These are phyloP conservation scores for Polyodon spathula DNA, from an alignment of 2,113 vertebrate genomes.

Conservation along the genomic window DNA sequence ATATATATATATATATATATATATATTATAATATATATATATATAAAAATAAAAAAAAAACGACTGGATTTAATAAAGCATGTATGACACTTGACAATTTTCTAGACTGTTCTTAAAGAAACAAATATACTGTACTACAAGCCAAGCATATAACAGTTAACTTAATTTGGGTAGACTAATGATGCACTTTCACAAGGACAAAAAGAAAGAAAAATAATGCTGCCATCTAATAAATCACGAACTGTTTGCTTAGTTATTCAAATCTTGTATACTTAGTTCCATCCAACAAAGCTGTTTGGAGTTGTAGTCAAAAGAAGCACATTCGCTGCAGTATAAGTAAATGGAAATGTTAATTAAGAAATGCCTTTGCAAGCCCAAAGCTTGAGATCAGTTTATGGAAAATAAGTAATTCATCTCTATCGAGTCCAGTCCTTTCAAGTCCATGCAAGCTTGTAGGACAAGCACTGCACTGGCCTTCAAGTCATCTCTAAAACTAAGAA, in stretches of 20 bases:
- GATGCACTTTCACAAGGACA: not conserved
- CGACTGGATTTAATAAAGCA: no score
- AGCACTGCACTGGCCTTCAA: constrained; percentile 27
- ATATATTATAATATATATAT: no score
- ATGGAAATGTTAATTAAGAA: constrained; percentile 57
- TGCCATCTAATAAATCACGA: not conserved
- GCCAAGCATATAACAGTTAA: not conserved
- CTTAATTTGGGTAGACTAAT: constrained; percentile 9
- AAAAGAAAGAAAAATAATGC: not conserved
- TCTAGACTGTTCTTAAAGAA: no score
- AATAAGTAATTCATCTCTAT: constrained; percentile 56
- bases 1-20: no score
- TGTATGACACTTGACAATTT: no score
- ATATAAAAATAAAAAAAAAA: no score
- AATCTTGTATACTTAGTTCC: constrained; percentile 53
- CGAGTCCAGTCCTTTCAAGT: constrained; percentile 31
- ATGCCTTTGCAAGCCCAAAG: constrained; percentile 40
- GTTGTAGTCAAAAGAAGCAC: constrained; percentile 44
- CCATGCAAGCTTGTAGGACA: constrained; percentile 8
- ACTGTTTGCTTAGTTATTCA: constrained; percentile 29
- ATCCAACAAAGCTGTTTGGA: constrained; percentile 47
- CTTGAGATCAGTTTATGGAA: constrained; percentile 55
- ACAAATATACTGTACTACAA: no score
- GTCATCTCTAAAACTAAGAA: constrained; percentile 48
- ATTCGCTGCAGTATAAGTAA: constrained; percentile 47